Conservation (phyloP, 2,113 vertebrate genomes). For the Labrus mixtus region DNA sequence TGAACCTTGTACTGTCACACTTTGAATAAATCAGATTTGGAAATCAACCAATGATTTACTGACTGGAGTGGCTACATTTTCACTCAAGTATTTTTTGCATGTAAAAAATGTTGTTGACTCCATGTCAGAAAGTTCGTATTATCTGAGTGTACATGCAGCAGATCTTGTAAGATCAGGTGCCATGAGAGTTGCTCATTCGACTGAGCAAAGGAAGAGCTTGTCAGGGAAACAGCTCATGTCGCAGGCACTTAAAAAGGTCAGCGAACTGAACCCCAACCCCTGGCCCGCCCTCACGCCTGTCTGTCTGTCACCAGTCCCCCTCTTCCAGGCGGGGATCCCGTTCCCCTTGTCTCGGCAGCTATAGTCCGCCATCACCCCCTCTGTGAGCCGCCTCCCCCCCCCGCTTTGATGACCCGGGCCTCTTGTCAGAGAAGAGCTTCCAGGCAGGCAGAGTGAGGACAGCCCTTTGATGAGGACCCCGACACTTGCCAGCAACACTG, state of each 20-base stretch:
- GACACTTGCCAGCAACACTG: slow-evolving; percentile 66
- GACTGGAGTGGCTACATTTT: neutral
- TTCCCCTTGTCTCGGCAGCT: slow-evolving; percentile 52
- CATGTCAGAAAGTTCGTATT: slow-evolving; percentile 56
- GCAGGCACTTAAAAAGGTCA: slow-evolving; percentile 78
- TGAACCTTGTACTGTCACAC: slow-evolving; percentile 53
- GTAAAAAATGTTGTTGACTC: slow-evolving; percentile 18
- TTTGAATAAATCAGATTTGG: slow-evolving; percentile 26
- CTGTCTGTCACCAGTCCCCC: slow-evolving; percentile 66
- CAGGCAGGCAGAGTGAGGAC: slow-evolving; percentile 75
- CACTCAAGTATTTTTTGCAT: neutral
- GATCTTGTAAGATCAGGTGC: slow-evolving; percentile 62
- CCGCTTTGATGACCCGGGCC: slow-evolving; percentile 75
- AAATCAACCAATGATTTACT: slow-evolving; percentile 26
- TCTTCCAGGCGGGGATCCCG: slow-evolving; percentile 63
- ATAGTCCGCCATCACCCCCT: slow-evolving; percentile 51
- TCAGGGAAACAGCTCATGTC: slow-evolving; percentile 81
- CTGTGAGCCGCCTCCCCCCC: slow-evolving; percentile 43
- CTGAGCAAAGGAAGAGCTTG: slow-evolving; percentile 81
- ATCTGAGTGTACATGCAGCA: slow-evolving; percentile 45
- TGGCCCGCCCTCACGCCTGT: slow-evolving; percentile 55
- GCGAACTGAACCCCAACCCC: slow-evolving; percentile 63
- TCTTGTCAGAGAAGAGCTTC: slow-evolving; percentile 71
- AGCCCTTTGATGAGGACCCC: slow-evolving; percentile 79
- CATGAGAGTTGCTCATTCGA: slow-evolving; percentile 53